Conservation (phyloP, 2,888 invertebrate genomes). For the Cyaniris semiargus region DNA sequence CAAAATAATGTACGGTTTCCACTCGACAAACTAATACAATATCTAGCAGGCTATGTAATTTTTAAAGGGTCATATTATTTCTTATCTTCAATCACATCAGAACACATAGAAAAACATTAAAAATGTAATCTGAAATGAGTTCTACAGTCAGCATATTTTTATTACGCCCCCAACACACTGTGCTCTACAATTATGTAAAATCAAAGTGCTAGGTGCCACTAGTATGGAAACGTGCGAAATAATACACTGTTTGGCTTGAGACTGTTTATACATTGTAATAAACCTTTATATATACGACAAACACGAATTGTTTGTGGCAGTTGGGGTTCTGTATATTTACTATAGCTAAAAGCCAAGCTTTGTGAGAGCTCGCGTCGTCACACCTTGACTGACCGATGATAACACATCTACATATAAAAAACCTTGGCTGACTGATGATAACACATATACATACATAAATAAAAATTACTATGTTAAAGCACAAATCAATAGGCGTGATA, state of each 20-base stretch:
- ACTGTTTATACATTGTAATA: slow-evolving; percentile 12
- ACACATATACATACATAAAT: too few relatives aligned
- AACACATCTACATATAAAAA: too few relatives aligned
- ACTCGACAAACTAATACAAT: too few relatives aligned
- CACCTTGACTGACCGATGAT: too few relatives aligned
- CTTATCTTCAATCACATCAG: neutral
- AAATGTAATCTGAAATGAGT: neutral
- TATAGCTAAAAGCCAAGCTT: too few relatives aligned
- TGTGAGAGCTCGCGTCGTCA: too few relatives aligned
- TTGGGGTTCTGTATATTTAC: neutral
- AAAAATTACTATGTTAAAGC: too few relatives aligned
- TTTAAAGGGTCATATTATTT: neutral
- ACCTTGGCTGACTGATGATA: too few relatives aligned
- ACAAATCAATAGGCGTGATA: too few relatives aligned
- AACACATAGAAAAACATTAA: neutral
- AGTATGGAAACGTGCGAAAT: slow-evolving; percentile 16
- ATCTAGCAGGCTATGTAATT: neutral
- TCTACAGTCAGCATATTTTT: neutral
- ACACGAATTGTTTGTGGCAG: neutral
- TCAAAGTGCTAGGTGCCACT: slow-evolving; percentile 6
- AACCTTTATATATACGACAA: neutral
- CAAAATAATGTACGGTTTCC: too few relatives aligned
- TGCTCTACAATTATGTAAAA: slow-evolving; percentile 1
- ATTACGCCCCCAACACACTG: neutral
- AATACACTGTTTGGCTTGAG: neutral